phyloP scores from a whole-genome alignment of 2,888 invertebrate genomes.

The Latrodectus elegans region DNA sequence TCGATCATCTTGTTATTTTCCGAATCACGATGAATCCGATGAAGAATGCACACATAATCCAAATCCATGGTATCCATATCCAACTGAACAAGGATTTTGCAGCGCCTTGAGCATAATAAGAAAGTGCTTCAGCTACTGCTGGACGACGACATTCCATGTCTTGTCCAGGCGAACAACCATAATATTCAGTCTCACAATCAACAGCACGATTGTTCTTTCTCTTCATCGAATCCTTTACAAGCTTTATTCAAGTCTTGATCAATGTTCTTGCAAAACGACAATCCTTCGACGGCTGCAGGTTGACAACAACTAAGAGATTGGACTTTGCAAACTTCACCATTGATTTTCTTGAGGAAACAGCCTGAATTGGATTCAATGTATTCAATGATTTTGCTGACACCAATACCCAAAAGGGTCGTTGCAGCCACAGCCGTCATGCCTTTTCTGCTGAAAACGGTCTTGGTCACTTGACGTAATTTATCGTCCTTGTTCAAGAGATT shows the following conservation, averaged over 20 bases:
- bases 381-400: not conserved
- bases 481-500: not conserved
- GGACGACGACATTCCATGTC: conserved; percentile 33
- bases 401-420: not conserved
- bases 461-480: not conserved
- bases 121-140: conserved; percentile 8
- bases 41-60: too few species aligned
- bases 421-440: not conserved
- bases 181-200: conserved; percentile 9
- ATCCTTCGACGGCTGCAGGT: not conserved
- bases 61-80: too few species aligned
- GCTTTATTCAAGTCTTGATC: not conserved
- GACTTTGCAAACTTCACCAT: conserved; percentile 2
- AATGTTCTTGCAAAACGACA: not conserved
- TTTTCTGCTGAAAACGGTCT: not conserved
- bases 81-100: too few species aligned
- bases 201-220: not conserved
- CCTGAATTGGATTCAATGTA: conserved; percentile 35
- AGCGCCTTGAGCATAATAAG: not conserved
- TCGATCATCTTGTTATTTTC: too few species aligned
- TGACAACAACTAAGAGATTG: conserved; percentile 32
- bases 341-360: not conserved
- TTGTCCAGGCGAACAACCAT: conserved; percentile 15
- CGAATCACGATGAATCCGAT: too few species aligned
- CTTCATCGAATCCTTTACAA: conserved; percentile 10